A percentile compares a stretch with the other conserved stretches of the same genome.
Conservation (phyloP, 2,888 invertebrate genomes). For the Atrina japonica region DNA sequence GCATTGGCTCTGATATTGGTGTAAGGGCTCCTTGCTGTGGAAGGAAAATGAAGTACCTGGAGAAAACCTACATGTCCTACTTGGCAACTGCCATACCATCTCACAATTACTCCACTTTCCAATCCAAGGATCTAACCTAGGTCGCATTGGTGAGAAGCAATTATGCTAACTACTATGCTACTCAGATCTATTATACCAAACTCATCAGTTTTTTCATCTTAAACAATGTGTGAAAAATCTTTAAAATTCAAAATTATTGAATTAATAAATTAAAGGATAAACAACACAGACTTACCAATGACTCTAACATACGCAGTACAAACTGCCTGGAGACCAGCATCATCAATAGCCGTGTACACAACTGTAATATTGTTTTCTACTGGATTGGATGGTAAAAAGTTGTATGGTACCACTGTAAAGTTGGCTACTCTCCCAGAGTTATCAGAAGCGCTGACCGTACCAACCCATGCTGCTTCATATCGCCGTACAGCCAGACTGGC, state of each 20-base stretch:
- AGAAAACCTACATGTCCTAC: too few relatives aligned
- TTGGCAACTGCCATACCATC: too few relatives aligned
- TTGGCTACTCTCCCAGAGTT: slow-evolving; percentile 42
- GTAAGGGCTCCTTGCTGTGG: too few relatives aligned
- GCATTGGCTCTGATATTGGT: too few relatives aligned
- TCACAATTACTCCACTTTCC: not conserved
- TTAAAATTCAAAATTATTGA: not conserved
- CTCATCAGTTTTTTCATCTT: too few relatives aligned
- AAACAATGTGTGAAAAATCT: too few relatives aligned
- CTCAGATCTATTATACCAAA: too few relatives aligned
- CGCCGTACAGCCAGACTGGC: slow-evolving; percentile 16
- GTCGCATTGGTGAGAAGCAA: too few relatives aligned
- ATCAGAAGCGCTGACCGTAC: slow-evolving; percentile 40
- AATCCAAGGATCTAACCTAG: too few relatives aligned
- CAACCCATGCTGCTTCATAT: slow-evolving; percentile 23
- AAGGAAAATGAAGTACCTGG: too few relatives aligned
- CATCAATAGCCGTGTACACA: slow-evolving; percentile 97
- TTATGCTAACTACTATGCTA: too few relatives aligned
- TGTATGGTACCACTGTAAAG: slow-evolving; percentile 38
- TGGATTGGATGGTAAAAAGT: slow-evolving; percentile 41
- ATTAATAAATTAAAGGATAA: not conserved
- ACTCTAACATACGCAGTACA: slow-evolving; percentile 82
- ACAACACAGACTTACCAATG: slow-evolving; percentile 6
- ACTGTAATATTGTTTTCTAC: slow-evolving; percentile 83
- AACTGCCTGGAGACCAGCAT: slow-evolving; percentile 97